A percentile compares a stretch with the other conserved stretches of the same genome.
Conservation (phyloP, 2,888 invertebrate genomes). For the Plusia festucae region DNA sequence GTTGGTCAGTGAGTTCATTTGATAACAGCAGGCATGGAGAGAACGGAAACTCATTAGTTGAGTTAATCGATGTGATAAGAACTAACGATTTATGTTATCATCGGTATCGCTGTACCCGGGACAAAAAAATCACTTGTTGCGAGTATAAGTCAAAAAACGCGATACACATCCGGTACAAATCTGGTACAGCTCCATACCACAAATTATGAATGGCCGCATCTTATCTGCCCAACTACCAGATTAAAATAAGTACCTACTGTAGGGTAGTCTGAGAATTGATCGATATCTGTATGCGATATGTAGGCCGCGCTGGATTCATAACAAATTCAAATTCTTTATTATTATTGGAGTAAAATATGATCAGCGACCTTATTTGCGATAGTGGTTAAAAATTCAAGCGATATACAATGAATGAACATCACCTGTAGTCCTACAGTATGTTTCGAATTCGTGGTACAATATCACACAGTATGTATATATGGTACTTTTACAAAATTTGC, state of each 20-base stretch:
- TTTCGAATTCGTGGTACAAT: too few relatives aligned
- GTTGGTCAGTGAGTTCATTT: neutral
- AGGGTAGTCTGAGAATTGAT: neutral
- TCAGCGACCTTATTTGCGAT: too few relatives aligned
- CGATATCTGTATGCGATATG: neutral
- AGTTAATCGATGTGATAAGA: slow-evolving; percentile 1
- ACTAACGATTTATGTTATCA: neutral
- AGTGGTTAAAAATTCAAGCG: too few relatives aligned
- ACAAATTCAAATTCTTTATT: too few relatives aligned
- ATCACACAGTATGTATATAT: too few relatives aligned
- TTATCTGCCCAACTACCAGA: neutral
- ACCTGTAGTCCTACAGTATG: too few relatives aligned
- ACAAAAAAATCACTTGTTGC: neutral
- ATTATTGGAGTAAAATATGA: neutral
- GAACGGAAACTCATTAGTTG: neutral
- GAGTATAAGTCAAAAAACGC: too few relatives aligned
- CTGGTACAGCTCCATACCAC: neutral
- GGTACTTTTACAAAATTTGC: too few relatives aligned
- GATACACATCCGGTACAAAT: neutral
- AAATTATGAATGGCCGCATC: neutral
- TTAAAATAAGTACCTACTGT: too few relatives aligned
- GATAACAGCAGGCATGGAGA: neutral
- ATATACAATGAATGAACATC: too few relatives aligned
- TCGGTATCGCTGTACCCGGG: neutral
- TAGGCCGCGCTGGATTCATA: neutral